phyloP scores from a whole-genome alignment of 2,888 invertebrate genomes.

The Geophilus truncorum region DNA sequence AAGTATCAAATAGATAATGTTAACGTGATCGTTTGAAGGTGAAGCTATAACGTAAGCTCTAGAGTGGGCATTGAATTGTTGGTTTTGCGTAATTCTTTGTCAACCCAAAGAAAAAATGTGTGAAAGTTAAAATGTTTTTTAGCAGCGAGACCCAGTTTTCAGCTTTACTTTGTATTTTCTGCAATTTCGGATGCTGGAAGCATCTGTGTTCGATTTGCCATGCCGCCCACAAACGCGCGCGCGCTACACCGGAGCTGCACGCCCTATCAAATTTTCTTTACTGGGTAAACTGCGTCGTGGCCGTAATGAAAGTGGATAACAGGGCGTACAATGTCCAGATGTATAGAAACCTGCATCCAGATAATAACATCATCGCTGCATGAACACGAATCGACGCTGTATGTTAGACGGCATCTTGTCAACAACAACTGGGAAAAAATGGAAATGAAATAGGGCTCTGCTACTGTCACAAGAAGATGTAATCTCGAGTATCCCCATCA shows the following conservation, averaged over 20 bases:
- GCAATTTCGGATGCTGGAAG: neutral
- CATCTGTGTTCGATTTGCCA: neutral
- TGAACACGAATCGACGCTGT: neutral
- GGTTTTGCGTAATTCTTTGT: too few relatives aligned
- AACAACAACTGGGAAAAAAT: neutral
- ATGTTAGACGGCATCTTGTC: neutral
- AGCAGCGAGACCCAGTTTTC: too few relatives aligned
- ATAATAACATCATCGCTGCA: conserved; percentile 1
- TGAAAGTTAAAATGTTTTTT: too few relatives aligned
- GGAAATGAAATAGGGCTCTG: neutral
- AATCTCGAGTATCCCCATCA: neutral
- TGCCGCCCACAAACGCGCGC: neutral
- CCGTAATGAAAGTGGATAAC: conserved; percentile 12
- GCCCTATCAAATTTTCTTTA: neutral
- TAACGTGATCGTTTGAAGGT: too few relatives aligned
- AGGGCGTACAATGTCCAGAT: neutral
- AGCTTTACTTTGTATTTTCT: neutral
- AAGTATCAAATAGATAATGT: too few relatives aligned
- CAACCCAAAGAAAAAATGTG: too few relatives aligned
- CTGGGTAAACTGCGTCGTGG: neutral
- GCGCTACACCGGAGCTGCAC: conserved; percentile 7
- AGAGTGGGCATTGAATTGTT: too few relatives aligned
- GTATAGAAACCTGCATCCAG: neutral
- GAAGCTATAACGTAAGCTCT: too few relatives aligned
- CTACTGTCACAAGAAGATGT: neutral